Conservation (phyloP, 2,888 invertebrate species). For the Dryadula phaetusa region DNA sequence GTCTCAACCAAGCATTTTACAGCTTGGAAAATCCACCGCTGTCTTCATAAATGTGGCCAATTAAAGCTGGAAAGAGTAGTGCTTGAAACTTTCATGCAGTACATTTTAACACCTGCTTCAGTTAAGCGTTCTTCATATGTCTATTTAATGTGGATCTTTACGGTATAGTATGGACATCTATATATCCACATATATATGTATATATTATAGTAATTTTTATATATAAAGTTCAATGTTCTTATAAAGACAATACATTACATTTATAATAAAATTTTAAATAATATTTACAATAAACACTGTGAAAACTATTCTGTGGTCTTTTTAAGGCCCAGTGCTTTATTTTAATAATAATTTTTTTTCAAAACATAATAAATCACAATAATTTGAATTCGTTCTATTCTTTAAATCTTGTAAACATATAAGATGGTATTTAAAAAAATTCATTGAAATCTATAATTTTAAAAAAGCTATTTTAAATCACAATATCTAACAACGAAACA, state of each 20-base stretch:
- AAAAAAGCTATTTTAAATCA: not conserved
- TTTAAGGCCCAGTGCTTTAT: too few species aligned
- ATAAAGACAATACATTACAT: too few species aligned
- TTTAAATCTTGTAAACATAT: too few species aligned
- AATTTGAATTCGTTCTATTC: too few species aligned
- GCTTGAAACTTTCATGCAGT: constrained; percentile 30
- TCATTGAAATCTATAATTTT: not conserved
- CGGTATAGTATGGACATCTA: too few species aligned
- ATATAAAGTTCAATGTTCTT: too few species aligned
- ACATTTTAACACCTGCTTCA: constrained; percentile 27
- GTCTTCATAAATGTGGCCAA: constrained; percentile 42
- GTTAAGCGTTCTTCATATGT: not conserved
- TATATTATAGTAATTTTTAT: not conserved
- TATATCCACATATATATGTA: too few species aligned
- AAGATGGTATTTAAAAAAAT: too few species aligned
- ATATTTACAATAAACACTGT: not conserved
- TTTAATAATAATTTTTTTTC: too few species aligned
- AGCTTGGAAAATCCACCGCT: constrained; percentile 37
- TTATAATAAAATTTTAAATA: too few species aligned
- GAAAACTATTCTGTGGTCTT: too few species aligned
- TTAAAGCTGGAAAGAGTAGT: constrained; percentile 34
- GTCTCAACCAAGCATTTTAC: constrained; percentile 41
- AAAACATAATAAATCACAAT: too few species aligned
- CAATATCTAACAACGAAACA: not conserved
- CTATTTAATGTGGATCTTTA: constrained; percentile 1